These are phyloP conservation scores for Drosophila austrosaltans DNA, from an alignment of 2,888 invertebrate genomes.

Conservation along the genomic window DNA sequence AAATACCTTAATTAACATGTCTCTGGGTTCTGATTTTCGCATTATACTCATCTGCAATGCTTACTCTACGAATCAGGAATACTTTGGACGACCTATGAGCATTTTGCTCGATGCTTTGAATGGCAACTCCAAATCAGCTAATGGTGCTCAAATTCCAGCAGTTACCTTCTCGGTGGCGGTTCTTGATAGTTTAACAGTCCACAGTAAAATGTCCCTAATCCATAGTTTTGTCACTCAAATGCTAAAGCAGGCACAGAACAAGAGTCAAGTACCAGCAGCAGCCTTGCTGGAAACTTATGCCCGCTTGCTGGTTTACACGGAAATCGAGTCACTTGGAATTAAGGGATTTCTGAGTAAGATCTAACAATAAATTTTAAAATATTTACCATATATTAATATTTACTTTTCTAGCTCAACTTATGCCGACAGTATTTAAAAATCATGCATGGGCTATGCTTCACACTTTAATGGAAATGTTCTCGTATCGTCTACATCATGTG, in stretches of 20 bases:
- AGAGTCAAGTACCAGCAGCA: constrained; percentile 93
- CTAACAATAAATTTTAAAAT: constrained; percentile 15
- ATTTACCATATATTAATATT: neutral
- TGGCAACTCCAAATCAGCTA: constrained; percentile 87
- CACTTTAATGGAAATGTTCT: constrained; percentile 97
- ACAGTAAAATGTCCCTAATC: constrained; percentile 96
- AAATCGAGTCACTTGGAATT: constrained; percentile 97
- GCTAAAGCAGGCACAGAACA: constrained; percentile 94
- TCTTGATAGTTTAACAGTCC: constrained; percentile 96
- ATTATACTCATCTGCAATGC: constrained; percentile 97
- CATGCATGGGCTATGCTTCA: constrained; percentile 98
- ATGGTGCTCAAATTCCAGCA: constrained; percentile 88
- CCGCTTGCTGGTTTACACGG: constrained; percentile 95
- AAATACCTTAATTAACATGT: constrained; percentile 89
- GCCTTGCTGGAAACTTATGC: constrained; percentile 98
- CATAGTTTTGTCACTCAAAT: constrained; percentile 93
- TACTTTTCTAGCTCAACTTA: constrained; percentile 88
- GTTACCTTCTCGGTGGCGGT: constrained; percentile 96
- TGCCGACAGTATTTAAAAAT: constrained; percentile 95
- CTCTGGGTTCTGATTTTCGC: constrained; percentile 93
- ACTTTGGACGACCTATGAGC: constrained; percentile 95
- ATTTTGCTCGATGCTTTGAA: constrained; percentile 94
- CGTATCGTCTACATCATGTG: constrained; percentile 97
- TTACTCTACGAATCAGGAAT: constrained; percentile 95
- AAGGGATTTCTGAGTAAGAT: constrained; percentile 94